A percentile compares a stretch with the other conserved stretches of the same genome.
Evolutionary conservation across 1,140 invertebrate genomes (phyloP).

Genomic region (Trichogramma pretiosum): DNA sequence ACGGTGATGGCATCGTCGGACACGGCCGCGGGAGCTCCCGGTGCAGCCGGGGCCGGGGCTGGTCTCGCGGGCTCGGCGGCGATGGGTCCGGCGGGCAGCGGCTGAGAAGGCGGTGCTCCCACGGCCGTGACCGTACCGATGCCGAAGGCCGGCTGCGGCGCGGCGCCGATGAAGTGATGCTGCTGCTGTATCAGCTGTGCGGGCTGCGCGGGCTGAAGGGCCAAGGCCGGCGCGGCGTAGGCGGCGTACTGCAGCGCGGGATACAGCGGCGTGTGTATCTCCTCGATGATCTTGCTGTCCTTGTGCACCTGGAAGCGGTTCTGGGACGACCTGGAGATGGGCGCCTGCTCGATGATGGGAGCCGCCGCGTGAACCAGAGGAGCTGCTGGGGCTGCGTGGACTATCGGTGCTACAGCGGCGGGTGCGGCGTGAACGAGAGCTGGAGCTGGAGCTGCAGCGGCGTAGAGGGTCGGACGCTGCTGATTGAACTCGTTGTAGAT

Average conservation of each 20-base stretch:
- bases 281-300: conserved; percentile 8
- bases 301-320: conserved; percentile 8
- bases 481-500: background rate
- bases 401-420: background rate
- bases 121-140: background rate
- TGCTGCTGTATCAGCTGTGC: background rate
- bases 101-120: background rate
- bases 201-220: background rate
- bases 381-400: background rate
- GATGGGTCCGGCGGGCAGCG: background rate
- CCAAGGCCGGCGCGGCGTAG: background rate
- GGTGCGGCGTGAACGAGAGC: background rate
- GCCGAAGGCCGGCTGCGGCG: background rate
- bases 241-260: background rate
- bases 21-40: background rate
- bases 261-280: conserved; percentile 1
- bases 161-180: background rate
- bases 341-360: background rate
- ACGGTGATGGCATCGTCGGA: background rate
- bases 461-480: background rate
- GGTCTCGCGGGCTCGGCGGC: background rate
- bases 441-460: too few relatives aligned
- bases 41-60: background rate
- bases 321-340: background rate
- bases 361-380: background rate